Evolutionary conservation across 2,797 vertebrate genomes (phyloP).

Genomic region (Labeo calbasu): DNA sequence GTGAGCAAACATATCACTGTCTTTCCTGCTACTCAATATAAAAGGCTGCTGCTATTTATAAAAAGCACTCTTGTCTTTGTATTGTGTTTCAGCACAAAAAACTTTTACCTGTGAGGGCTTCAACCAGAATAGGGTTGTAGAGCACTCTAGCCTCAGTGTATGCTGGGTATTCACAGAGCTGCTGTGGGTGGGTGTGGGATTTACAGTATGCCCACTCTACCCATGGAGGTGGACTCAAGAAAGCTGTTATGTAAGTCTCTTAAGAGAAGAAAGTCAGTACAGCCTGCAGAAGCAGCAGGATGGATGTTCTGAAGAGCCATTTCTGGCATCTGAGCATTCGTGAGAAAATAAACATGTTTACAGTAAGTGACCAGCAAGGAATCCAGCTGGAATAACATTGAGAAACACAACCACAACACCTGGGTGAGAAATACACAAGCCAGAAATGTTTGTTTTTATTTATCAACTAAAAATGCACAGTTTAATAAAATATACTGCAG

Average conservation of each 20-base stretch:
- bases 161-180: constrained; percentile 36
- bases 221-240: constrained; percentile 25
- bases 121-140: neutral
- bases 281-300: constrained; percentile 21
- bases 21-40: constrained; percentile 24
- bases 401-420: neutral
- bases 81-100: constrained; percentile 20
- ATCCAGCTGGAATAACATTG: constrained; percentile 7
- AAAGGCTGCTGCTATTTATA: neutral
- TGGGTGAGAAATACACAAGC: neutral
- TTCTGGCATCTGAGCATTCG: constrained; percentile 13
- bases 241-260: constrained; percentile 46
- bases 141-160: constrained; percentile 13
- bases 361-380: constrained; percentile 10
- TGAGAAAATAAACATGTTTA: constrained; percentile 28
- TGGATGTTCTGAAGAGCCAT: constrained; percentile 23
- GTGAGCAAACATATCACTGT: constrained; percentile 5
- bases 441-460: neutral
- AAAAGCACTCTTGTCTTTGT: constrained; percentile 7
- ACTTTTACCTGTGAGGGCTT: neutral
- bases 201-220: constrained; percentile 18
- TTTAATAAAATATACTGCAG: neutral
- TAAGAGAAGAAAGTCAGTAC: neutral
- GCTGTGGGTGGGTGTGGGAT: constrained; percentile 12
- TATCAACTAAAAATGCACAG: neutral